A percentile compares a stretch with the other conserved stretches of the same genome.
phyloP scores from a whole-genome alignment of 2,888 invertebrate species.

The Cephus nigrinus region DNA sequence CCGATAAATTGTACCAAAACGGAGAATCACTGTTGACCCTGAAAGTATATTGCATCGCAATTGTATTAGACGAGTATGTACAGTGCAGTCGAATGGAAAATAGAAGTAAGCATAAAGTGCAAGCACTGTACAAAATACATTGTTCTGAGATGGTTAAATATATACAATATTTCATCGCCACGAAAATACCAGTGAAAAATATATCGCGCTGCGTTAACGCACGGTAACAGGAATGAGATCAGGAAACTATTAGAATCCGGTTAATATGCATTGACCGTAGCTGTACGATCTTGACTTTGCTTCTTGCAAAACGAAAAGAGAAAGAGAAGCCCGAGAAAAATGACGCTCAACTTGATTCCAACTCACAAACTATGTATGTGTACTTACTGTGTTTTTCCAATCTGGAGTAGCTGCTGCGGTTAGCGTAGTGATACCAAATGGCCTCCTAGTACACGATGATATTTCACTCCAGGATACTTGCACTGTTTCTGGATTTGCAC shows the following conservation, averaged over 20 bases:
- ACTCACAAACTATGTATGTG: not conserved
- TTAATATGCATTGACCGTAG: constrained; percentile 28
- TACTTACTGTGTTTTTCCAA: not conserved
- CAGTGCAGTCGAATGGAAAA: not conserved
- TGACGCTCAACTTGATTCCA: constrained; percentile 45
- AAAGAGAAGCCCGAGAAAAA: constrained; percentile 25
- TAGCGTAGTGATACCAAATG: not conserved
- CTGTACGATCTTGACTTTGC: constrained; percentile 45
- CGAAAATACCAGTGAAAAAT: not conserved
- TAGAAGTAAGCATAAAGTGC: not conserved
- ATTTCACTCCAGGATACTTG: not conserved
- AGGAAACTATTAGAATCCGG: not conserved
- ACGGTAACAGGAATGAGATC: not conserved
- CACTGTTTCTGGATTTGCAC: not conserved
- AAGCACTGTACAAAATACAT: not conserved
- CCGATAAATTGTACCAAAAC: not conserved
- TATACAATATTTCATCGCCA: not conserved
- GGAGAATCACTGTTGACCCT: not conserved
- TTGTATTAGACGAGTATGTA: not conserved
- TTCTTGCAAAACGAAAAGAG: constrained; percentile 23
- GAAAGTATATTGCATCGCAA: not conserved
- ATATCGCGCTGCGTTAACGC: not conserved
- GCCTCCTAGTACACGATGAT: not conserved
- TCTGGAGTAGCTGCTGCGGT: not conserved
- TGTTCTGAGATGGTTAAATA: not conserved